Conservation (phyloP, 23 tunicate genomes). For the Clavelina lepadiformis region DNA sequence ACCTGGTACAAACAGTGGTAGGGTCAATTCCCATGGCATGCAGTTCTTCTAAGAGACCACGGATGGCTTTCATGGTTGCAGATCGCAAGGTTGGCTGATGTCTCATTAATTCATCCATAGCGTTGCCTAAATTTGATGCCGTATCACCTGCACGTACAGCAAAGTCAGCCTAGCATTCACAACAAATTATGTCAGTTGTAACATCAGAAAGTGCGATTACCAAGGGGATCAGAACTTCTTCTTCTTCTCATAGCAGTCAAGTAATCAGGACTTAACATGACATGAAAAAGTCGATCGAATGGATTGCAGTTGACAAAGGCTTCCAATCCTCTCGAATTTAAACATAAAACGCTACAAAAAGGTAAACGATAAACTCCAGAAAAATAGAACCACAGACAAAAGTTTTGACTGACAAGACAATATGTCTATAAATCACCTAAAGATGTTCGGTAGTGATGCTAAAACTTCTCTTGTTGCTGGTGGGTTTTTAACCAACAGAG, state of each 20-base stretch:
- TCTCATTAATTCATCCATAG: constrained; percentile 98
- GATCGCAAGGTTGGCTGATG: constrained; percentile 81
- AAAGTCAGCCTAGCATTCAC: not conserved
- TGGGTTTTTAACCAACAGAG: constrained; percentile 89
- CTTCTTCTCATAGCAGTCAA: constrained; percentile 85
- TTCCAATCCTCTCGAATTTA: constrained; percentile 82
- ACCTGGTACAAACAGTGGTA: constrained; percentile 85
- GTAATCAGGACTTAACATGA: constrained; percentile 88
- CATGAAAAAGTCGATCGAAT: constrained; percentile 86
- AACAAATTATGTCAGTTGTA: not conserved
- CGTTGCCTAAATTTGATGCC: constrained; percentile 83
- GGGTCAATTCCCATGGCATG: constrained; percentile 79
- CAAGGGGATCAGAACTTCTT: constrained; percentile 80
- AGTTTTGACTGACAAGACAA: too few species aligned
- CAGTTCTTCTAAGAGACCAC: constrained; percentile 54
- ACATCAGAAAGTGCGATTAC: constrained; percentile 23
- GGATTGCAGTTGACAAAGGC: constrained; percentile 89
- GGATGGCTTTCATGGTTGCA: constrained; percentile 89
- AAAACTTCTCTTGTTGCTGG: constrained; percentile 97
- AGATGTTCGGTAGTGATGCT: constrained; percentile 87
- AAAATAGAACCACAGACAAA: not conserved
- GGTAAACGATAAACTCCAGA: not conserved
- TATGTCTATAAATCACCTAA: too few species aligned
- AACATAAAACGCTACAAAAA: constrained; percentile 73
- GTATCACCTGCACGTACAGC: constrained; percentile 59